These are phyloP conservation scores for Cephus pulcher DNA, from an alignment of 2,888 invertebrate species.

Conservation along the genomic window DNA sequence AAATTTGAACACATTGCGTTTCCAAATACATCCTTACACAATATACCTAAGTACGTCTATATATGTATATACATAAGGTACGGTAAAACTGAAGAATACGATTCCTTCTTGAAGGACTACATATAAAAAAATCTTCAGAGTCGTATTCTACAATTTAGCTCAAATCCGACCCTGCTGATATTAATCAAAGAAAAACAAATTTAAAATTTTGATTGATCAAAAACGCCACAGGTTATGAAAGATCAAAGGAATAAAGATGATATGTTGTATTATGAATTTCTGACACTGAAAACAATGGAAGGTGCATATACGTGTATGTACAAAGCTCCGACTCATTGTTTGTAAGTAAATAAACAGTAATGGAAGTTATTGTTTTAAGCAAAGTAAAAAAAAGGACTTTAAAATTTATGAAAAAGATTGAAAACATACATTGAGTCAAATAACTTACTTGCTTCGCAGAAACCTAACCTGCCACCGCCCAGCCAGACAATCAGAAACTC, in stretches of 20 bases:
- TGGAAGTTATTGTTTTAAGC: background rate
- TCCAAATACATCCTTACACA: background rate
- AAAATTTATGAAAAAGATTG: background rate
- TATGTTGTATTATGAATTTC: background rate
- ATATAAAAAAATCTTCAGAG: too few species aligned
- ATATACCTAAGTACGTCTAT: too few species aligned
- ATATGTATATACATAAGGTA: too few species aligned
- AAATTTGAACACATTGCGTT: background rate
- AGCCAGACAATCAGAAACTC: background rate
- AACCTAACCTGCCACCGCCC: conserved; percentile 56
- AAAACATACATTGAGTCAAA: background rate
- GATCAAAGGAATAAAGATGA: background rate
- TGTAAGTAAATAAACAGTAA: background rate
- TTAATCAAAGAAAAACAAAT: background rate
- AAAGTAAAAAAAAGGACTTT: background rate
- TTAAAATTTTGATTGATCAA: background rate
- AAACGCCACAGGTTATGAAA: background rate
- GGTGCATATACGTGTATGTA: background rate
- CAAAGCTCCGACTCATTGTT: background rate
- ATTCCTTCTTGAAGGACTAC: too few species aligned
- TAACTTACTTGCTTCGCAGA: background rate
- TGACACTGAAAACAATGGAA: background rate
- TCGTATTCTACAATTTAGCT: too few species aligned
- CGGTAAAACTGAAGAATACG: too few species aligned
- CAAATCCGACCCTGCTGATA: background rate